Percentiles rank a stretch among this genome's conserved stretches.
Conservation (phyloP, 2,113 vertebrate genomes). For the Coregonus clupeaformis region DNA sequence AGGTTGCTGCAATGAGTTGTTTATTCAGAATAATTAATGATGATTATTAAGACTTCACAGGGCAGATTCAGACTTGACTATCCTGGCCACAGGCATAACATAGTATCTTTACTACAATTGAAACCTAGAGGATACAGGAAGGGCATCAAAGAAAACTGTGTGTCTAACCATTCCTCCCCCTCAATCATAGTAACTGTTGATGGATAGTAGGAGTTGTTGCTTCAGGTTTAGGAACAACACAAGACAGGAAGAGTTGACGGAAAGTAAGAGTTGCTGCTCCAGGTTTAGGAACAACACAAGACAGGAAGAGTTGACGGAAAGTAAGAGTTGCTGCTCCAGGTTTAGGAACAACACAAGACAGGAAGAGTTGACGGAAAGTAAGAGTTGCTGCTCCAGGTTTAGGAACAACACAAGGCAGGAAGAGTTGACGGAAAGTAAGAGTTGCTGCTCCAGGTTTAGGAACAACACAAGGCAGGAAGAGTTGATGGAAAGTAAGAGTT, state of each 20-base stretch:
- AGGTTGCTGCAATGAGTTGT: no score
- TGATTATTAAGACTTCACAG: no score
- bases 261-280: no score
- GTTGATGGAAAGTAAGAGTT: no score
- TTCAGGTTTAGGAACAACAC: background rate
- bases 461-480: no score
- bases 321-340: background rate
- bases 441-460: background rate
- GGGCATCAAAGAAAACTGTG: background rate
- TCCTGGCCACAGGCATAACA: no score
- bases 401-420: background rate
- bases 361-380: background rate
- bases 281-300: background rate
- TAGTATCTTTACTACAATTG: background rate
- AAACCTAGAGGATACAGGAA: background rate
- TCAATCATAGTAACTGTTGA: background rate
- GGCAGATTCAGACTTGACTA: no score
- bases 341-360: background rate
- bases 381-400: background rate
- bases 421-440: no score
- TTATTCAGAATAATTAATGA: no score
- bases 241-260: background rate
- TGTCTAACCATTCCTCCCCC: background rate
- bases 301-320: background rate
- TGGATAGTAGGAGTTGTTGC: background rate